Base-by-base conservation (phyloP, 2,888 invertebrate genomes). In the Cybosia mesomella region DNA sequence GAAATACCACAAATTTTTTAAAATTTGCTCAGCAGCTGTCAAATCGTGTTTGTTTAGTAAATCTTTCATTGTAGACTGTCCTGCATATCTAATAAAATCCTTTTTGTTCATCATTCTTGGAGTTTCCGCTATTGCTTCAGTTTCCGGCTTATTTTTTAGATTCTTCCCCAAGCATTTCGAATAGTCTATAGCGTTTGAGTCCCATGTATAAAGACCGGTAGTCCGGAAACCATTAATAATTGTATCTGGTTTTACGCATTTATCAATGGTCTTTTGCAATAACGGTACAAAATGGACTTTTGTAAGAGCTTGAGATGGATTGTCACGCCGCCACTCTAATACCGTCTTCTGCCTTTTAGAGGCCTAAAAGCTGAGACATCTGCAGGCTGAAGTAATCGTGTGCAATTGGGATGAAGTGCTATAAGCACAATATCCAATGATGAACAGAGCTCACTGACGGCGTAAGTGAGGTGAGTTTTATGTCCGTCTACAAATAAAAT, bases 341-440 rank as follows among this genome's bases (percentile, higher is more conserved):
- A 71, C 67, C 53, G 59, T 66, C 43, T 72, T 70, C 34, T 68
- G 66, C 70, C 28, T 68, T 74, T 76, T 34, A 74, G 24, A 24
- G 70, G 76, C 34, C 34, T 67, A 53, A 73, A 73, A 1, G 73
- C 71, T 36, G 70, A 39, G 11, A 70, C 72, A 66, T 73, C 71
- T n/a, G 73, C 71, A 53, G 75, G 77, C 28, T 77, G 70, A 0
- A 75, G 36, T 5, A 73, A 55, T 36, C 55, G 15, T 2, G 73
- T 73, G 32, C 66, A 60, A 22, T 76, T 76, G 0, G 73, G 70
- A 55, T 76, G 72, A 1, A 76, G 39, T 15, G 64, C 55, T n/a
- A 76, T 70, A 5, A 77, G 64, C 10, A 73, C 54, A 24, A 79
- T 79, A 22, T 59, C 36, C 21, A 72, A 65, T 24, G 63, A 54